Base-by-base conservation (phyloP, 2,113 vertebrate species). In the Triplophysa tibetana region DNA sequence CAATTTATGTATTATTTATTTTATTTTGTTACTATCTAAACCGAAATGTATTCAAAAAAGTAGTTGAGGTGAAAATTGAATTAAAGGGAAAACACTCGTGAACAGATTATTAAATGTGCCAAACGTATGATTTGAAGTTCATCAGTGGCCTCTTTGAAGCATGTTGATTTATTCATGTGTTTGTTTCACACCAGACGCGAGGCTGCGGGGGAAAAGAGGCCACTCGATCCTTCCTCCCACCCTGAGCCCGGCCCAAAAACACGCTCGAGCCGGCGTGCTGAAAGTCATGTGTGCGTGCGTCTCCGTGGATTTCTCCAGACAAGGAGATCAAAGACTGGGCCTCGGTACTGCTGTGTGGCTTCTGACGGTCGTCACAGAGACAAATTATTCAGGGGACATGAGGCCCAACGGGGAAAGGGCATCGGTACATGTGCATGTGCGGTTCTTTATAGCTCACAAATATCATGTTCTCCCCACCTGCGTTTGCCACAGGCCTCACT, bases 161-260 rank as follows among this genome's bases (percentile, higher is more conserved):
- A 29, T 77, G 70, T 84, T 88, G 83, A 88, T 87, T 86, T 86
- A 88, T 88, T 88, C 67, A 88, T 86, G 78, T 67, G 6, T 33
- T 70, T 80, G 79, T 84, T 85, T 85, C 70, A 66, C 77, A 73
- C 76, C 50, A 86, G 79, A 77, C 85, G 83, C 38, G 63, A 16
- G 86, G 77, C 75, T 68, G 69, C 61, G 70, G 62, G 33, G 73
- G 56, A 85, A 87, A 85, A 83, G 79, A 83, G 85, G 86, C 62
- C 84, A 87, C 84, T 81, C 87, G 75, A 58, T 68, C 78, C 63
- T 74, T 76, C 81, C 74, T 78, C 69, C 38, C 43, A 48, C 62
- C 33, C 73, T n/a, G 60, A 66, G 29, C 54, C 61, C 48, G 11
- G 3, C 48, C 24, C 60, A 43, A 61, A 66, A 33, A 50, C 64